Percentiles rank a stretch among this genome's conserved stretches.
Evolutionary conservation across 2,113 vertebrate species (phyloP).

Genomic region (Struthidea cinerea): DNA sequence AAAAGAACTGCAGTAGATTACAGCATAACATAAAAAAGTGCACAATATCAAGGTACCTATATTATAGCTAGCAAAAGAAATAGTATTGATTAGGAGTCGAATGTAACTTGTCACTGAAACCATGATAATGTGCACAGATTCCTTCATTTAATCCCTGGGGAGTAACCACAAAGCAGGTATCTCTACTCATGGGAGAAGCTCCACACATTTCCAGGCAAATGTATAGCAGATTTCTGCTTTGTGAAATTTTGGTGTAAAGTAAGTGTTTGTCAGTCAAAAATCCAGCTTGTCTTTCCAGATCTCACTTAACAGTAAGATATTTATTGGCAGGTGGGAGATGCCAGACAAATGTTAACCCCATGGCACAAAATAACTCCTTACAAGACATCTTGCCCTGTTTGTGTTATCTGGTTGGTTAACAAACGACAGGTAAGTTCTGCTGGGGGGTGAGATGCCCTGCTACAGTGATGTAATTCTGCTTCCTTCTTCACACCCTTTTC

Average conservation of each 20-base stretch:
- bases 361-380: background rate
- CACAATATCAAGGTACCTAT: background rate
- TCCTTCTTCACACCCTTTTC: background rate
- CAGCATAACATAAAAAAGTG: background rate
- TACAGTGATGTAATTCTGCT: background rate
- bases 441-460: background rate
- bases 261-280: background rate
- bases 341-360: background rate
- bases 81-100: background rate
- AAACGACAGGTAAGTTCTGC: background rate
- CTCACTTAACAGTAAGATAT: background rate
- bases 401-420: background rate
- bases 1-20: background rate
- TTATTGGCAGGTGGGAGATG: background rate
- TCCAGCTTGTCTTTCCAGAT: background rate
- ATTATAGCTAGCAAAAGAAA: background rate
- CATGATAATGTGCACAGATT: background rate
- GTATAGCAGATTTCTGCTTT: background rate
- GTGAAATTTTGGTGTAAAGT: background rate
- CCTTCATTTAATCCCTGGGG: background rate
- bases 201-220: background rate
- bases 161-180: accelerated
- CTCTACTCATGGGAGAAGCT: background rate
- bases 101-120: background rate
- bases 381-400: background rate